A percentile compares a stretch with the other conserved stretches of the same genome.
Conservation (phyloP, 2,888 invertebrate species). For the Pandemis cinnamomeana region DNA sequence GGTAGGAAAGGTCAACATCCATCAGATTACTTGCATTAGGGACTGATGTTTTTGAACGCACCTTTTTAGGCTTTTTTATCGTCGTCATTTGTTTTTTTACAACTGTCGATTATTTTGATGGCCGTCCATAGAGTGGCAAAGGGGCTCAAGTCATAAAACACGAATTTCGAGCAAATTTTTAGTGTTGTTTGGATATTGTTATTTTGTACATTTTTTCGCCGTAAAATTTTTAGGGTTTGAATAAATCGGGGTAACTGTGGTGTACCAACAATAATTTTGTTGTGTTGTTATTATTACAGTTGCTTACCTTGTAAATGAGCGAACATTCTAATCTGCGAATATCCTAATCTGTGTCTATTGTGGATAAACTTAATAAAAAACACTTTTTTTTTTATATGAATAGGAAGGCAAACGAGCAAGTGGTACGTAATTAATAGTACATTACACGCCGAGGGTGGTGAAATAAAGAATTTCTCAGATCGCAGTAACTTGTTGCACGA, state of each 20-base stretch:
- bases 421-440: too few species aligned
- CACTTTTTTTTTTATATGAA: too few species aligned
- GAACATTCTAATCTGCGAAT: too few species aligned
- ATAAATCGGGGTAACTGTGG: not conserved
- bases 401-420: too few species aligned
- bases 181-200: slow-evolving; percentile 46
- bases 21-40: slow-evolving; percentile 41
- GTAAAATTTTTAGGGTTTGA: not conserved
- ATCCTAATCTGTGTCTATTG: too few species aligned
- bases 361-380: too few species aligned
- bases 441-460: too few species aligned
- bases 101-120: slow-evolving; percentile 52
- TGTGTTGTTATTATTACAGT: not conserved
- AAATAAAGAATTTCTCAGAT: too few species aligned
- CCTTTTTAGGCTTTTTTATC: slow-evolving; percentile 46
- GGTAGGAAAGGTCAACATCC: slow-evolving; percentile 40
- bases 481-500: too few species aligned
- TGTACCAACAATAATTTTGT: not conserved
- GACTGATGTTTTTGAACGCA: slow-evolving; percentile 40
- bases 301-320: not conserved
- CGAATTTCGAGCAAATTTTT: slow-evolving; percentile 54
- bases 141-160: slow-evolving; percentile 44
- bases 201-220: slow-evolving; percentile 4
- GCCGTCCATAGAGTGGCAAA: slow-evolving; percentile 41
- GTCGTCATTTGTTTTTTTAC: slow-evolving; percentile 54